phyloP scores from a whole-genome alignment of 92 coral and sea anemone species.

The Zoanthus gigantus region DNA sequence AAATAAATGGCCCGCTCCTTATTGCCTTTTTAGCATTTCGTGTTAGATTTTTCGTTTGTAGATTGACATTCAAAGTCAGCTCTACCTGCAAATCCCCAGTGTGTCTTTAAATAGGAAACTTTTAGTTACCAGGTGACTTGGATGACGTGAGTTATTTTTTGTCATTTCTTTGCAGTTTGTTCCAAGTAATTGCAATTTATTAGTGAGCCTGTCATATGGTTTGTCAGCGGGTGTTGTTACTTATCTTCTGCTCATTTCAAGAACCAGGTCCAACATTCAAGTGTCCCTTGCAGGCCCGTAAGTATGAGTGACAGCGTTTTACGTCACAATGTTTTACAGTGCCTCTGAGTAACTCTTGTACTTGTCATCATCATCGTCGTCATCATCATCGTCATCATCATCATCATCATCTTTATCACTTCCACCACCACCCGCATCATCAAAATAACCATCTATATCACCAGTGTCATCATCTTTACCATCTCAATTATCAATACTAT shows the following conservation, averaged over 20 bases:
- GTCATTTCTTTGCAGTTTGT: neutral
- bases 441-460: neutral
- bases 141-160: too few relatives aligned
- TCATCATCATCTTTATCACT: too few relatives aligned
- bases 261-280: constrained; percentile 6
- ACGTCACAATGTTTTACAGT: neutral
- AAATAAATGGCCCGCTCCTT: too few relatives aligned
- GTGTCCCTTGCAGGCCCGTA: constrained; percentile 30
- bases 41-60: too few relatives aligned
- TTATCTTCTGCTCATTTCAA: constrained; percentile 32
- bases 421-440: too few relatives aligned
- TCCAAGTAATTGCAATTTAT: constrained; percentile 5
- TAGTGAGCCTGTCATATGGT: constrained; percentile 22
- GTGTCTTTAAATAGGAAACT: too few relatives aligned
- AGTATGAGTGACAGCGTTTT: neutral
- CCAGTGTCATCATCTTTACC: neutral
- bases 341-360: neutral
- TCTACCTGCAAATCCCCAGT: too few relatives aligned
- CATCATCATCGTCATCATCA: too few relatives aligned
- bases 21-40: too few relatives aligned
- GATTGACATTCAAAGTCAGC: too few relatives aligned
- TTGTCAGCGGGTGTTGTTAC: constrained; percentile 42
- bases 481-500: too few relatives aligned
- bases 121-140: too few relatives aligned
- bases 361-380: neutral